Base-by-base conservation (phyloP, 2,113 vertebrate genomes). In the Xyrauchen texanus region DNA sequence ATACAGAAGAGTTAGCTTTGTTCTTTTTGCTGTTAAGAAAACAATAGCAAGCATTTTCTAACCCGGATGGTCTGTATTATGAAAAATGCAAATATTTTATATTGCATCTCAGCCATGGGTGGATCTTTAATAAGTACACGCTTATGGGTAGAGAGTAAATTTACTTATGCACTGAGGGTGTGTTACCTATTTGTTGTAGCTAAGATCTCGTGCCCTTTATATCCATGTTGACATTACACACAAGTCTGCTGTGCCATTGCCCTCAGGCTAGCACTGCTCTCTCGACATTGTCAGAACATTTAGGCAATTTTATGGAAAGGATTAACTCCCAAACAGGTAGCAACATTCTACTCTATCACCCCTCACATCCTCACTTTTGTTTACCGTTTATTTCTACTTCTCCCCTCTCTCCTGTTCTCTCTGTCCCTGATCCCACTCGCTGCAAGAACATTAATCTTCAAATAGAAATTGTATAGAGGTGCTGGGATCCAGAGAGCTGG, bases 401-500 rank as follows among this genome's bases (percentile, higher is more conserved):
- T 12, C 3, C 51, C 12, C 21, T 45, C 21, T 62, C 74, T 57
- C 2, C 51, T 15, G 16, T 53, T 64, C 74, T 65, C 74, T 51
- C 11, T 68, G 8, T 79, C 60, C 68, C 49, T 63, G 68, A 78
- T 49, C 66, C 57, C 11, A 11, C 69, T 79, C 45, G 11, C 11
- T 76, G 47, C 2, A 45, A 65, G 55, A 60, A 67, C 81, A 82
- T 82, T 77, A 77, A 82, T 78, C 76, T 74, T 66, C 52, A 66
- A 52, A 66, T 45, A 15, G 57, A 76, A 76, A 65, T 76, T 52
- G 62, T 65, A 13, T 13, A 44, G 74, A 55, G 62, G 34, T 76
- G 74, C 61, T 76, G 34, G 65, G 62, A 76, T 21, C 51, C 12
- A 55, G 51, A 66, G 49, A 65, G 49, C 51, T 51, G 16, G 46